Percentiles rank a stretch among this genome's conserved stretches.
These are phyloP conservation scores for Atta colombica DNA, from an alignment of 1,140 invertebrate genomes.

Conservation along the genomic window DNA sequence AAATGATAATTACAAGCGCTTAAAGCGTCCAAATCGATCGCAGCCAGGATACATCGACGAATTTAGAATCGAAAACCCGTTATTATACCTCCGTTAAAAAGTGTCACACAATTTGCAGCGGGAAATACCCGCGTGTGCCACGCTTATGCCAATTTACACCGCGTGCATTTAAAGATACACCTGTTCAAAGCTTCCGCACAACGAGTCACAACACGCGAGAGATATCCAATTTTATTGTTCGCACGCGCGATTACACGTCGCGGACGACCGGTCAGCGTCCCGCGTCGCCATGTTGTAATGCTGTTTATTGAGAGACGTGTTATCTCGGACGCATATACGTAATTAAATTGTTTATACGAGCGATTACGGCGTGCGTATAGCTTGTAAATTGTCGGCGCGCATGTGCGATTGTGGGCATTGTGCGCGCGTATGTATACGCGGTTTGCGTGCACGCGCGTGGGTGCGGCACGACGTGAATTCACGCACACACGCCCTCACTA, in stretches of 20 bases:
- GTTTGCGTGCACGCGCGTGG: not conserved
- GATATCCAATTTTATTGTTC: slow-evolving; percentile 51
- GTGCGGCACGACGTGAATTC: slow-evolving; percentile 10
- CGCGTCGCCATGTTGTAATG: slow-evolving; percentile 59
- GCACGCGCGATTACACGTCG: slow-evolving; percentile 47
- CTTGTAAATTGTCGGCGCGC: slow-evolving; percentile 60
- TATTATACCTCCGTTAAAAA: not conserved
- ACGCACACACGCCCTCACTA: no score
- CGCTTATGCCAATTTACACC: slow-evolving; percentile 31
- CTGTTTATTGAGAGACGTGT: slow-evolving; percentile 56
- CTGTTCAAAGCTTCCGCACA: slow-evolving; percentile 19
- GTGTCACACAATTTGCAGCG: not conserved
- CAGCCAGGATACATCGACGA: not conserved
- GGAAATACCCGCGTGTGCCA: not conserved
- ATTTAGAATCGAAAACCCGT: not conserved
- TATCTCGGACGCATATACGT: slow-evolving; percentile 64
- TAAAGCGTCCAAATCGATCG: no score
- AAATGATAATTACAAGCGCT: no score
- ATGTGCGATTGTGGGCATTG: slow-evolving; percentile 54
- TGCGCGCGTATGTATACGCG: not conserved
- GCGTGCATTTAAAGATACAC: slow-evolving; percentile 27
- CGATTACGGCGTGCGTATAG: slow-evolving; percentile 61
- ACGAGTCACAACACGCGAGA: not conserved
- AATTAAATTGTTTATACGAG: slow-evolving; percentile 66
- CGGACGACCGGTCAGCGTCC: slow-evolving; percentile 42